A percentile compares a stretch with the other conserved stretches of the same genome.
phyloP scores from a whole-genome alignment of 2,113 vertebrate genomes.

The Eptatretus burgeri region DNA sequence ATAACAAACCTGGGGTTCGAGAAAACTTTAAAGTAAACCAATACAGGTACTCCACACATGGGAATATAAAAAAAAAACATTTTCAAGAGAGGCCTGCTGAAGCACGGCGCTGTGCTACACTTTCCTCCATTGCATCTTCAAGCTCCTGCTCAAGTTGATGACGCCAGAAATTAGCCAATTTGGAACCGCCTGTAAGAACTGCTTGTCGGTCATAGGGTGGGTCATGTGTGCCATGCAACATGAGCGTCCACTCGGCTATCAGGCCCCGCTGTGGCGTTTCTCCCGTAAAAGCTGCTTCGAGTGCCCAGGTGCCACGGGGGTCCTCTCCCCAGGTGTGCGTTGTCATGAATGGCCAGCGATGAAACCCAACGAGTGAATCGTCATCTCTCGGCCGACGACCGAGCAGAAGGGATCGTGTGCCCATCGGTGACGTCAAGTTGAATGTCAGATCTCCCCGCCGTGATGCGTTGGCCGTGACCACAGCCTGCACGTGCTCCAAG shows the following conservation, averaged over 20 bases:
- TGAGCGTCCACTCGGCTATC: slow-evolving; percentile 88
- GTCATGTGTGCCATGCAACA: slow-evolving; percentile 90
- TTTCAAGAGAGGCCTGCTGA: too few relatives aligned
- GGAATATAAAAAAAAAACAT: too few relatives aligned
- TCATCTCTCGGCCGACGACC: slow-evolving; percentile 71
- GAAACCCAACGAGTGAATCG: slow-evolving; percentile 84
- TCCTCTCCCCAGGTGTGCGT: slow-evolving; percentile 97
- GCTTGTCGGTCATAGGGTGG: slow-evolving; percentile 96
- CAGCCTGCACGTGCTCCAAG: slow-evolving; percentile 80
- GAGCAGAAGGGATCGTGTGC: slow-evolving; percentile 79
- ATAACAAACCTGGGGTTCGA: too few relatives aligned
- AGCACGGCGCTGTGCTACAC: slow-evolving; percentile 16
- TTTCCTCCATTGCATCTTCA: slow-evolving; percentile 80
- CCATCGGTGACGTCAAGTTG: slow-evolving; percentile 97
- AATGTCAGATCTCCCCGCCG: slow-evolving; percentile 72
- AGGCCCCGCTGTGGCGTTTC: slow-evolving; percentile 32
- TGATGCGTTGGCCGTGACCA: slow-evolving; percentile 61
- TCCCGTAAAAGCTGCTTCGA: slow-evolving; percentile 22
- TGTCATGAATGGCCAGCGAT: slow-evolving; percentile 99
- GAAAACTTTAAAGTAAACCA: too few relatives aligned
- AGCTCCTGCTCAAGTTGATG: slow-evolving; percentile 90
- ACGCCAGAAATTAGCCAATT: slow-evolving; percentile 98
- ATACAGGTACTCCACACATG: too few relatives aligned
- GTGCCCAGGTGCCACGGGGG: slow-evolving; percentile 61
- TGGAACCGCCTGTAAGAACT: slow-evolving; percentile 89